Base-by-base conservation (phyloP, 1,140 invertebrate species). In the Cryptotermes secundus region DNA sequence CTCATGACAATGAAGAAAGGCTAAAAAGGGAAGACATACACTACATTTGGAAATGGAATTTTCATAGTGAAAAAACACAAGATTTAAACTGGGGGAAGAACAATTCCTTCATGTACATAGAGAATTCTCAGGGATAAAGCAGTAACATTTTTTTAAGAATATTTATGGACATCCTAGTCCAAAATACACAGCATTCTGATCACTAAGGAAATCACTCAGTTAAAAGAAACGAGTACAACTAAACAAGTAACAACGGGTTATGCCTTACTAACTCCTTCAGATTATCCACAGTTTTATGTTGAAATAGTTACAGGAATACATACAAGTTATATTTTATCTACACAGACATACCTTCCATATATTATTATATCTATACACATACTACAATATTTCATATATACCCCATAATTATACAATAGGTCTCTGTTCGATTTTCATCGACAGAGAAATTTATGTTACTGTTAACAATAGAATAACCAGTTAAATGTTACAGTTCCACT, bases 221-320 rank as follows among this genome's bases (percentile, higher is more conserved):
- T 80, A 80, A 80, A 82, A 38, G 19, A 84, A 49, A 34, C 36
- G 45, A 84, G 83, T 84, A 84, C 83, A 84, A 80, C 31, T 84
- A 81, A 59, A 59, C 34, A n/a, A 83, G 59, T 83, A 84, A 38
- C 42, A 84, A 83, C 83, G 83, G 84, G 79, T 84, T 80, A 82
- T 84, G 84, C 84, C 84, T 84, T 84, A 84, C 24, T 82, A 42
- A n/a, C 79, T 84, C 38, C 72, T 42, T 84, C 72, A 79, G 36
- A 79, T 65, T 42, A 81, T 36, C 81, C 72, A 80, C 53, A 84
- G 79, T 80, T 84, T 84, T 84, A 59, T 84, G 83, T 84, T 84
- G 83, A 84, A 84, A 84, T 84, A 84, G 72, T 31, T 38, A 84
- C 83, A 84, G 83, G 83, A 80, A 80, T 72, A 79, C 81, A 82